Base-by-base conservation (phyloP, 2,888 invertebrate species). In the Sesamia inferens region DNA sequence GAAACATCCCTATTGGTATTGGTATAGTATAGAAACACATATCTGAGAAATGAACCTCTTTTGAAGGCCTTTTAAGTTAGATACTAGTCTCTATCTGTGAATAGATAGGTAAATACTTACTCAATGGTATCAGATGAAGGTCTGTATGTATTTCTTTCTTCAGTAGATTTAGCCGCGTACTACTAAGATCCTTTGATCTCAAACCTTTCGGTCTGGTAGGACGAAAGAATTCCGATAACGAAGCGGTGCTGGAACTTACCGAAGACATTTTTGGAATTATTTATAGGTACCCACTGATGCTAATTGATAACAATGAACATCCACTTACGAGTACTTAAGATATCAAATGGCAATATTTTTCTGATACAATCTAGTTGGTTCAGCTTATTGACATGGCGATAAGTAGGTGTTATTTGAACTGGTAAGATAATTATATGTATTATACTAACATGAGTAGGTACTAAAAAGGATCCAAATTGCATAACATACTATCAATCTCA, bases 111-210 rank as follows among this genome's bases (percentile, higher is more conserved):
- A n/a, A n/a, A 31, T 58, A 92, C 94, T 93, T 88, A 96, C 96
- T 88, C 39, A 96, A 82, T 22, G 96, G 92, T 71, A 97, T 93
- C 31, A 96, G 91, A 84, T 97, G 97, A 68, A 93, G 84, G 71
- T 97, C 96, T 2, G 97, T 97, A 71, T 96, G 93, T 79, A 97
- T 97, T 90, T 97, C 97, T 86, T 94, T 96, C 87, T 97, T 96
- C 79, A 97, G 93, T 81, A 96, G 93, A 83, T 93, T 95, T 62
- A 97, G 89, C n/a, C 97, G 94, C 78, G 93, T 97, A 89, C 83
- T 93, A 90, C 93, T 96, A 62, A 93, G 91, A 89, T 91, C 93
- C 77, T 88, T 91, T 13, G 94, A 91, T 22, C 92, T 82, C 3
- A 95, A 86, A 8, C 93, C 91, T 84, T 90, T 93, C 5, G 94